Evolutionary conservation across 2,113 vertebrate species (phyloP), one percentile per base, ranked within the genome.

Genomic region (Crypturellus undulatus): DNA sequence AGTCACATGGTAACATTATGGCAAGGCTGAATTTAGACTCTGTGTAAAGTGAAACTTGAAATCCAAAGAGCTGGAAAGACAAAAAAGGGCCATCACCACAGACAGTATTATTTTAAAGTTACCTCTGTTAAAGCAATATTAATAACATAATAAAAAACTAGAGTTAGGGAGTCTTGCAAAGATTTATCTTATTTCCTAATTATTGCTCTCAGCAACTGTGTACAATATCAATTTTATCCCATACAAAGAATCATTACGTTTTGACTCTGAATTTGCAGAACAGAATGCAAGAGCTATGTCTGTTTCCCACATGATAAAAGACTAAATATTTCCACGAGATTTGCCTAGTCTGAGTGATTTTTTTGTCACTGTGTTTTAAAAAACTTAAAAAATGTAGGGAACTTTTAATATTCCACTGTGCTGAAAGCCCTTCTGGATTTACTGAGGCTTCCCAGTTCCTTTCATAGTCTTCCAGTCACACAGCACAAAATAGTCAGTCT

Each of bases 291-390:
- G 65, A 84, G 36, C 85, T 90, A 16, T 34, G 72, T 65, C 77
- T 91, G 45, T 69, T 90, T 90, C 88, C 36, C 90, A 87, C 72
- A 84, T 54, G 78, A 90, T 58, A 84, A 76, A 84, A 80, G 84
- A 89, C 85, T 92, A 96, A 97, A 78, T 93, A 88, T 94, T 94
- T 95, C 92, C 95, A 86, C 43, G 59, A 78, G 71, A 54, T 22
- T 36, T 91, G 85, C 82, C 88, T 91, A 79, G 80, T 42, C 77
- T 78, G 43, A 85, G 59, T 30, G 71, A 94, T 89, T 65, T 12
- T 77, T 94, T 93, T 84, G 92, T 95, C 86, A 60, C 22, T 91
- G 72, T 17, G 16, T 60, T 93, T 65, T 72, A 86, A 87, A 95
- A 75, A 49, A 75, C 82, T 88, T 88, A 7, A 76, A 93, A 95